Base-by-base conservation (phyloP, 1,140 invertebrate genomes). In the Uloborus diversus region DNA sequence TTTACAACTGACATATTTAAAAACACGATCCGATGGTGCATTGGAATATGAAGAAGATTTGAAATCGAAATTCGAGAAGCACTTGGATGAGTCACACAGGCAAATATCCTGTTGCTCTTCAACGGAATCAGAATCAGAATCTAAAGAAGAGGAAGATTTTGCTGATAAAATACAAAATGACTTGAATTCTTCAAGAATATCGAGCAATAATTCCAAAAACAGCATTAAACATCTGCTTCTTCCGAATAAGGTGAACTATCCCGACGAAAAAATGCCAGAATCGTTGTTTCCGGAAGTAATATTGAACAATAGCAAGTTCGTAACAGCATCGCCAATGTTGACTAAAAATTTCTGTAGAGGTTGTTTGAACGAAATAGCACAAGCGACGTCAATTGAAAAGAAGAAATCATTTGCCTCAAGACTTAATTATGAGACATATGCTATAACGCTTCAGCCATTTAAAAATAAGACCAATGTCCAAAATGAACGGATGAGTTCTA, bases 291-390 rank as follows among this genome's bases (percentile, higher is more conserved):
- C 70, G 17, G 37, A 49, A 25, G 28, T 51, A 20, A 33, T 27
- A 11, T 17, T 75, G n/a, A 75, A 75, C n/a, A 75, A 75, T 37
- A 35, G 33, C 1, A 33, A 42, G 20, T n/a, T n/a, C n/a, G n/a
- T n/a, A n/a, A 23, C 35, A 7, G 13, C 70, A 0, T 75, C 70
- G 11, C 57, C 59, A 9, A 9, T 61, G 13, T 42, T 75, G 27
- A 75, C 70, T 17, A 75, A 75, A 25, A 75, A 25, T 27, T 75
- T 75, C 13, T 75, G 70, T 27, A 62, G 57, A 14, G 70, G 70
- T 4, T 75, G 70, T 20, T 51, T 75, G 11, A 75, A 62, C 17
- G 14, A 56, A 14, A 42, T 13, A 17, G 17, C 9, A 17, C 37
- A 42, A 42, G 17, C 9, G 37, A n/a, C n/a, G n/a, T n/a, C n/a